Base-by-base conservation (phyloP, 2,113 vertebrate species). In the Planiliza haematocheilus region DNA sequence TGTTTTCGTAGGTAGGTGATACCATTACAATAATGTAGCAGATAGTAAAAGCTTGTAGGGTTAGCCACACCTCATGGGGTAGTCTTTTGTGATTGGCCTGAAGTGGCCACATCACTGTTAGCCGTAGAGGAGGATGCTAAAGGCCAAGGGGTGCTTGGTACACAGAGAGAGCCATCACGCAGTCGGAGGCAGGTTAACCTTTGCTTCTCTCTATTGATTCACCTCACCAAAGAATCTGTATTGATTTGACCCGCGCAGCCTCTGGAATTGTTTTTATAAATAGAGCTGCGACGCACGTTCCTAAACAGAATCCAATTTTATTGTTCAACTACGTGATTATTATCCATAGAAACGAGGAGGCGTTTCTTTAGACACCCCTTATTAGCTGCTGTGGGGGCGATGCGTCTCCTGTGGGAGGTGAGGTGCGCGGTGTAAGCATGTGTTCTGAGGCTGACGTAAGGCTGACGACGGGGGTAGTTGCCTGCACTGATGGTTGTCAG, bases 181-280 rank as follows among this genome's bases (percentile, higher is more conserved):
- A 76, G 58, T 53, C 65, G 49, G 75, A 68, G 58, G 57, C 62
- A 70, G 73, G 77, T 83, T 88, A 89, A 87, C 89, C 78, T 87
- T 87, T 85, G 79, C 68, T 62, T 77, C 62, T 73, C 2, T 13
- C 55, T 60, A 88, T 91, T 60, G 88, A 91, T 88, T 82, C 46
- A 59, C 30, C 58, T 20, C 53, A 46, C 65, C 46, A 49, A 73
- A 85, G 59, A 84, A 77, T 81, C 57, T 18, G 3, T 62, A 90
- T 83, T 63, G 85, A 90, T 86, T 65, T 80, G 50, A 57, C 57
- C 49, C 8, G 7, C 12, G 46, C 45, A 67, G 57, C 81, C 62
- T 39, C 16, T 52, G 56, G 61, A 67, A 62, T 77, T 45, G 66
- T 64, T 68, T 79, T 69, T 73, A 55, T 37, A 60, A 68, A 68